Evolutionary conservation across 1,140 invertebrate genomes (phyloP), one percentile per base, ranked within the genome.

Genomic region (Temnothorax curvispinosus): DNA sequence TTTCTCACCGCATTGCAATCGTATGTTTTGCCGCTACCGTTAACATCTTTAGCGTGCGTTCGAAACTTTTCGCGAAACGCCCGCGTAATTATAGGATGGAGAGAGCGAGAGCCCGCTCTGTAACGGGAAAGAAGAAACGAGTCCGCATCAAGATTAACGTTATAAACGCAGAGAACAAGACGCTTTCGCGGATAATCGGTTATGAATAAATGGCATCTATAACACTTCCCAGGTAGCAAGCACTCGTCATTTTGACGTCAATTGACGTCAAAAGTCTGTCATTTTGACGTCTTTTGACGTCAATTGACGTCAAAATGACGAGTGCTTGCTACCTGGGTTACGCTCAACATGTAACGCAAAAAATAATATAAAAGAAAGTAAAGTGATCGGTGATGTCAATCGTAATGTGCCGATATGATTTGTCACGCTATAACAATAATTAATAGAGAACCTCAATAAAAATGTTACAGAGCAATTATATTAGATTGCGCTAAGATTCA

Each of bases 141-240:
- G 8, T 5, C 7, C 18, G 47, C 50, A 47, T 47, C 21, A 64
- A 50, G 41, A 8, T 47, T 69, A 11, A 60, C 8, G 52, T 64
- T 52, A 13, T 21, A 82, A 52, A 6, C 32, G 5, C 18, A 6
- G 56, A 32, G n/a, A 54, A 50, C 15, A 15, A 54, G 18, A 76
- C 9, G 27, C 6, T 77, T 77, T n/a, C n/a, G 1, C 38, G 71
- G 44, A 69, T 72, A 81, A 56, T 21, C 27, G 32, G 41, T 62
- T 52, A 62, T 21, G 56, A 13, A 56, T 58, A 47, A 72, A 54
- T 65, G 50, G 27, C 7, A 21, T 52, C 52, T 50, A 35, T 47
- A 58, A 81, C 6, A 21, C 38, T 67, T n/a, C n/a, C n/a, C n/a
- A n/a, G n/a, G n/a, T n/a, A n/a, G n/a, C n/a, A n/a, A n/a, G n/a